Base-by-base conservation (phyloP, 2,113 vertebrate genomes). In the Hydropotes inermis region DNA sequence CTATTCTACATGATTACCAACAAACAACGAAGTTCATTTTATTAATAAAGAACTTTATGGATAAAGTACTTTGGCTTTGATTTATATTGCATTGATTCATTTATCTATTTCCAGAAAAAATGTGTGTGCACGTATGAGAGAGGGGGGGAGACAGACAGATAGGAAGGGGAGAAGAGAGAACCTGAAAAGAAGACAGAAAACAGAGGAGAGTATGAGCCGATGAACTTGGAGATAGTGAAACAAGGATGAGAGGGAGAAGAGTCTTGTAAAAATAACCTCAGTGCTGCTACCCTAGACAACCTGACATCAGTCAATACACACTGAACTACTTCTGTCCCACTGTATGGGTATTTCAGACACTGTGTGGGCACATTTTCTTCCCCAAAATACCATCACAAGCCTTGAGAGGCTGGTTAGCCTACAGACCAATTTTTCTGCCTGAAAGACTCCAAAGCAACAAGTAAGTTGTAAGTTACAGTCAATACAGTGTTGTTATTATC, bases 61-160 rank as follows among this genome's bases (percentile, higher is more conserved):
- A 21, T 64, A 57, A 88, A 82, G 33, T 27, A 27, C 2, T 5
- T 36, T 92, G 57, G 54, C 11, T 87, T 43, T 11, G 8, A 82
- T 61, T 55, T 54, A 57, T 7, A 47, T 85, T 86, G 47, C 9
- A 81, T 50, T 93, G 70, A 70, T 39, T 87, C n/a, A 30, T 61
- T 74, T 90, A 61, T 19, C 39, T 91, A 76, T 50, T 87, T 43
- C 30, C 25, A 47, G 86, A 81, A 89, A 89, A 61, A 23, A 21
- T 28, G 33, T 81, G 54, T 55, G 13, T 55, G n/a, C 27, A 21
- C 21, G 0, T 57, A 7, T 25, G 39, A 67, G 23, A 54, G 50
- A 13, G 79, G 4, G 50, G 19, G 3, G 19, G 50, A 54, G 33
- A 82, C 17, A n/a, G 33, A 82, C 47, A 8, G 79, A 82, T 3